Evolutionary conservation across 2,113 vertebrate genomes (phyloP).

Genomic region (Phasianus colchicus): DNA sequence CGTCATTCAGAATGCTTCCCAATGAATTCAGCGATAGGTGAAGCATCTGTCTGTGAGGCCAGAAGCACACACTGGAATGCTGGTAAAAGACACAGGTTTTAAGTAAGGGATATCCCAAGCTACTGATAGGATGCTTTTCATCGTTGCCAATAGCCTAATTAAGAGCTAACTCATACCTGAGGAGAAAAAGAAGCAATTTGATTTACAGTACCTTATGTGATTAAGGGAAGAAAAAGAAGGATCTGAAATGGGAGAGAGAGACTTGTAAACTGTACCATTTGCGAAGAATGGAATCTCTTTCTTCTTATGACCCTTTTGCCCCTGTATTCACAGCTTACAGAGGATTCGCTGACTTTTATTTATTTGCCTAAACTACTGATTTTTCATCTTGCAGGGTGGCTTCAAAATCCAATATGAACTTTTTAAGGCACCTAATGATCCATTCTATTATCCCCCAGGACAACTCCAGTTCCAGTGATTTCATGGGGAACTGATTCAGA

Average conservation of each 20-base stretch:
- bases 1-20: conserved; percentile 12
- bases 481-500: conserved; percentile 64
- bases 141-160: conserved; percentile 54
- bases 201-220: conserved; percentile 62
- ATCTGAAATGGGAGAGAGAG: background rate
- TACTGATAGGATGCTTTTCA: conserved; percentile 50
- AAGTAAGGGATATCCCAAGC: conserved; percentile 51
- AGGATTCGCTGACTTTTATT: conserved; percentile 47
- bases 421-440: conserved; percentile 71
- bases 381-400: conserved; percentile 44
- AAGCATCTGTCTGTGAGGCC: conserved; percentile 15
- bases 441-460: conserved; percentile 57
- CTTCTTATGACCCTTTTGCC: background rate
- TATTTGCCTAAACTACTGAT: conserved; percentile 57
- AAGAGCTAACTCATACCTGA: conserved; percentile 47
- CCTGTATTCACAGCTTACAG: conserved; percentile 36
- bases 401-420: conserved; percentile 67
- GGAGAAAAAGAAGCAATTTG: conserved; percentile 48
- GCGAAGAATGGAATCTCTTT: conserved; percentile 21
- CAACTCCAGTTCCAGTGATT: conserved; percentile 62
- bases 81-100: background rate
- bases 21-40: conserved; percentile 34
- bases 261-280: background rate
- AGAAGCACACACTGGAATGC: background rate
- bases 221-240: conserved; percentile 57